Evolutionary conservation across 2,797 vertebrate species (phyloP).

Genomic region (Hyperoplus lanceolatus): DNA sequence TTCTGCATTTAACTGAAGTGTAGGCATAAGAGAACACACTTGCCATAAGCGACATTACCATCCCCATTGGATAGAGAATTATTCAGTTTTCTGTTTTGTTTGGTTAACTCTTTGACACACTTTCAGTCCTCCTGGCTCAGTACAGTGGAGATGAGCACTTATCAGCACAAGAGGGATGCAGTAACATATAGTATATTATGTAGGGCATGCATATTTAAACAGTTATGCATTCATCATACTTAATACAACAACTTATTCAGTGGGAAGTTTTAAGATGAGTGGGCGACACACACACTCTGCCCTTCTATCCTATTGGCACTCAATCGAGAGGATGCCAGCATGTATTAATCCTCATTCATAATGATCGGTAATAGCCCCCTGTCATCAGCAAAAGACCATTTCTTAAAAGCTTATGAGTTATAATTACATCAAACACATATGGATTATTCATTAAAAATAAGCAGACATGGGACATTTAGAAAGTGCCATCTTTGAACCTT

Average conservation of each 20-base stretch:
- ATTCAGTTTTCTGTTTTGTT: background rate
- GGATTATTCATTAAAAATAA: slow-evolving; percentile 66
- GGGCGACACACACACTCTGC: slow-evolving; percentile 42
- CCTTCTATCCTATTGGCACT: slow-evolving; percentile 39
- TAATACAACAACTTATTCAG: slow-evolving; percentile 55
- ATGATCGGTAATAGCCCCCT: slow-evolving; percentile 51
- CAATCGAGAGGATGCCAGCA: slow-evolving; percentile 32
- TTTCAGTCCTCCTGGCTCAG: background rate
- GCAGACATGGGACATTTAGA: slow-evolving; percentile 47
- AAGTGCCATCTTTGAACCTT: slow-evolving; percentile 42
- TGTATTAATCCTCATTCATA: slow-evolving; percentile 60
- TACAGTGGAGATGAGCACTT: background rate
- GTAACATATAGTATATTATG: slow-evolving; percentile 25
- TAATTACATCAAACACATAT: slow-evolving; percentile 66
- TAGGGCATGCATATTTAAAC: slow-evolving; percentile 56
- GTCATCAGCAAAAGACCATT: slow-evolving; percentile 49
- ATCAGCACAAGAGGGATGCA: slow-evolving; percentile 9
- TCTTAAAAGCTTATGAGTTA: slow-evolving; percentile 59
- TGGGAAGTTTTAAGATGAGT: slow-evolving; percentile 50
- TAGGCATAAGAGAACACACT: background rate
- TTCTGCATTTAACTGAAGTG: background rate
- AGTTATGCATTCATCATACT: slow-evolving; percentile 56
- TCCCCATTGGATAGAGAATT: background rate
- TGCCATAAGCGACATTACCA: background rate
- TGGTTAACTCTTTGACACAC: slow-evolving; percentile 9